A percentile compares a stretch with the other conserved stretches of the same genome.
Conservation (phyloP, 2,113 vertebrate species). For the Scalopus aquaticus region DNA sequence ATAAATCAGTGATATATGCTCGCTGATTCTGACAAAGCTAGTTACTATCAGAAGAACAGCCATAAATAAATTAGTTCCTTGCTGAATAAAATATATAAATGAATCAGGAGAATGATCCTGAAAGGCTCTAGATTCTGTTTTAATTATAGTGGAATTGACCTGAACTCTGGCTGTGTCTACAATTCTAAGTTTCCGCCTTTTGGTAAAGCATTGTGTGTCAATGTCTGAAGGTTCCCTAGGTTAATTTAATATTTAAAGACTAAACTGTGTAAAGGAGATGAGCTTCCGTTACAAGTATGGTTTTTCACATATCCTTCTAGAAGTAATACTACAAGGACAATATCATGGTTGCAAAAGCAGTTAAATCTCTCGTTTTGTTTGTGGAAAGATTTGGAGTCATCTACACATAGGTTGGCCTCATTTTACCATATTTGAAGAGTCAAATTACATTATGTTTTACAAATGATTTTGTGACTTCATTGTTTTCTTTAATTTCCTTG, state of each 20-base stretch:
- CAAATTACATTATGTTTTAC: conserved; percentile 53
- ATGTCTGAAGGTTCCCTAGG: conserved; percentile 18
- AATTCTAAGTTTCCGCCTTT: background rate
- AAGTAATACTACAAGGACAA: conserved; percentile 9
- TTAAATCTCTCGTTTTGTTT: conserved; percentile 26
- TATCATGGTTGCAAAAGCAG: background rate
- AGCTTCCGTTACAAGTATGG: background rate
- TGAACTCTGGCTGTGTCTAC: background rate
- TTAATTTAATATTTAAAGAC: conserved; percentile 52
- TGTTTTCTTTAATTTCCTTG: conserved; percentile 53
- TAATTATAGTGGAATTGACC: conserved; percentile 46
- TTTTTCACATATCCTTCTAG: conserved; percentile 35
- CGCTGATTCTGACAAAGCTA: conserved; percentile 72
- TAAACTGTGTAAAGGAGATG: conserved; percentile 12
- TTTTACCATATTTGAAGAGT: conserved; percentile 33
- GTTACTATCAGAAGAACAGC: conserved; percentile 71
- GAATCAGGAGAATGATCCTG: conserved; percentile 60
- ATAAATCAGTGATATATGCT: conserved; percentile 59
- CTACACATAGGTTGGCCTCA: background rate
- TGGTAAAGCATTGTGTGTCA: background rate
- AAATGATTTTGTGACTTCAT: conserved; percentile 33
- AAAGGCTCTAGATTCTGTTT: conserved; percentile 26
- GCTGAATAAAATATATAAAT: conserved; percentile 79
- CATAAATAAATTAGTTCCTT: conserved; percentile 80
- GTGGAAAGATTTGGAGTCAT: conserved; percentile 1